Base-by-base conservation (phyloP, 2,888 invertebrate genomes). In the Candidula unifasciata region DNA sequence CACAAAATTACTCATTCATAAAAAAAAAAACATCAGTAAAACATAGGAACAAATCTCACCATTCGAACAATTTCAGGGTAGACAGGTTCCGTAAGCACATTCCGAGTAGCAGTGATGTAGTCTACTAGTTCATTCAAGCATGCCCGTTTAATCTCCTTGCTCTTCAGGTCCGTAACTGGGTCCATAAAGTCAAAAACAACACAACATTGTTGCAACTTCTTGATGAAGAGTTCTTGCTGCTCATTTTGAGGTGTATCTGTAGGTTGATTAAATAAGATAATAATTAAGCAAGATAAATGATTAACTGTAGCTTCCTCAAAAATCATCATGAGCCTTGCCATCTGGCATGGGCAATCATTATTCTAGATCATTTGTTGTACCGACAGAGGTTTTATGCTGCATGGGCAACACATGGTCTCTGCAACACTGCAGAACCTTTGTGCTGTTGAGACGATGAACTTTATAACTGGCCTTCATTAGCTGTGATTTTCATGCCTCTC, bases 51-150 rank as follows among this genome's bases (percentile, higher is more conserved):
- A 57, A 44, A 37, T 90, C 95, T 95, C 94, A 99, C 99, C 99
- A 99, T 99, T 95, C 97, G 97, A 93, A 99, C 98, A 94, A 98
- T 97, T 95, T 99, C 99, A 89, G 99, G 98, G 94, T 99, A 99
- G 90, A 98, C 97, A 84, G 97, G 96, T 94, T 99, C 99, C 90
- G 99, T 98, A 92, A 99, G 97, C 91, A 98, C 97, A 88, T 97
- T 97, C 94, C 97, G 96, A 86, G 96, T 96, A 86, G 96, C 96
- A 89, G 97, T 97, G 92, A 99, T 97, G 95, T 97, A 98, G 94
- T 99, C 99, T 92, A 99, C 98, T 95, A 99, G 96, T 94, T 99
- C 99, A 94, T 98, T 98, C 87, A 99, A 96, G 86, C 99, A 97
- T 86, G 97, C 97, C 91, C 99, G 96, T 94, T 99, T 99, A 88